phyloP scores from a whole-genome alignment of 2,797 vertebrate species.

The Thaleichthys pacificus region DNA sequence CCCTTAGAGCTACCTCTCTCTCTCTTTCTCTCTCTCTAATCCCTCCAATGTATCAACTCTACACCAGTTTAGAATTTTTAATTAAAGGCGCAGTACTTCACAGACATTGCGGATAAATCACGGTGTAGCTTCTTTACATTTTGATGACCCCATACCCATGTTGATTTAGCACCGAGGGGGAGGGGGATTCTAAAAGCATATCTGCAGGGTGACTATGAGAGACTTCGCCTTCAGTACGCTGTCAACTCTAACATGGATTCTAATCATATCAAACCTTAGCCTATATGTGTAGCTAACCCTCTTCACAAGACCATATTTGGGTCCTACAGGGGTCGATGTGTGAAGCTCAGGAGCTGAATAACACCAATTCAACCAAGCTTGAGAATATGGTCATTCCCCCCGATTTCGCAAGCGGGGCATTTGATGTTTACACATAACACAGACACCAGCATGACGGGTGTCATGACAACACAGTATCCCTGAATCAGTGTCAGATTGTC shows the following conservation, averaged over 20 bases:
- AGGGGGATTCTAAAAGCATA: slow-evolving; percentile 35
- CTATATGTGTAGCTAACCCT: no score
- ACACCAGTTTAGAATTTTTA: slow-evolving; percentile 46
- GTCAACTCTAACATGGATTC: no score
- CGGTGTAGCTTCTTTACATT: slow-evolving; percentile 45
- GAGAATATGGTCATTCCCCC: no score
- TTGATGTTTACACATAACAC: neutral
- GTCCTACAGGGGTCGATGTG: no score
- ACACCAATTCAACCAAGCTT: no score
- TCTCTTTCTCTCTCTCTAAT: slow-evolving; percentile 16
- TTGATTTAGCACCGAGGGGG: slow-evolving; percentile 51
- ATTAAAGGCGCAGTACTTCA: slow-evolving; percentile 57
- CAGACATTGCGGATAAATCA: slow-evolving; percentile 53
- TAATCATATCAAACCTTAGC: no score
- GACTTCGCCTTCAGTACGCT: neutral
- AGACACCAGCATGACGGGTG: neutral
- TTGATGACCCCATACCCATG: slow-evolving; percentile 51
- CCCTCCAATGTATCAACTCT: slow-evolving; percentile 21
- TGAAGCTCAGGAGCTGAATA: no score
- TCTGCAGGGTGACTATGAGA: neutral
- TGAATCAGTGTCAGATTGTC: slow-evolving; percentile 14
- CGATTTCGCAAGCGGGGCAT: neutral
- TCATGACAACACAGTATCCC: neutral
- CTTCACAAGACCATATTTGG: no score
- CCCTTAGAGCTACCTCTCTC: neutral